Base-by-base conservation (phyloP, 2,888 invertebrate species). In the Scaptomyza flava region DNA sequence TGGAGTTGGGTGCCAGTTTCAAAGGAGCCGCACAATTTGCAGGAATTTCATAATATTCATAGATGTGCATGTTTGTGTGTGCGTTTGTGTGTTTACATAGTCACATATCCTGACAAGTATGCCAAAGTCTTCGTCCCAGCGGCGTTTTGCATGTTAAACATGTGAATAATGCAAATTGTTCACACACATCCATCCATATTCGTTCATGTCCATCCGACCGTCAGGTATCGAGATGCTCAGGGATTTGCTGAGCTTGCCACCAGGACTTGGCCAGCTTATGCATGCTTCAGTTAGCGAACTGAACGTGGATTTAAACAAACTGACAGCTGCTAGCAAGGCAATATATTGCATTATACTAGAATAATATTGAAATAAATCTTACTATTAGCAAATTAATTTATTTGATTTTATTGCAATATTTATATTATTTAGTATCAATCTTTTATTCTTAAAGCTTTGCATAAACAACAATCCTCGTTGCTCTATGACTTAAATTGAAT, bases 111-210 rank as follows among this genome's bases (percentile, higher is more conserved):
- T 53, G 51, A 48, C 48, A 48, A 64, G 54, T 58, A 46, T 71
- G 76, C 42, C 57, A 47, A 60, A 57, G 66, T 54, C 72, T 61
- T 62, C 42, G 73, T 77, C 81, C 81, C 87, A 74, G 56, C 63
- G 81, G 79, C 71, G 74, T 77, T 82, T 84, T 87, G 82, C 84
- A 86, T 84, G 87, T 79, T 87, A 84, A 86, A 72, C 87, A 78
- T 82, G 87, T 82, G 84, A 81, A 82, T 84, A 79, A 82, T 82
- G 82, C 87, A 82, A 82, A 82, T 84, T 74, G 81, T 79, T 77
- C 84, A 68, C 81, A 82, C 81, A 62, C 54, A 63, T 54, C 61
- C 68, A 68, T 65, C 57, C 41, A 52, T 65, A 73, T 62, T 52
- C 74, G 60, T 64, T 57, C 72, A 75, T 63, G 74, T 77, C 77